Base-by-base conservation (phyloP, 2,888 invertebrate genomes). In the Idaea straminata region DNA sequence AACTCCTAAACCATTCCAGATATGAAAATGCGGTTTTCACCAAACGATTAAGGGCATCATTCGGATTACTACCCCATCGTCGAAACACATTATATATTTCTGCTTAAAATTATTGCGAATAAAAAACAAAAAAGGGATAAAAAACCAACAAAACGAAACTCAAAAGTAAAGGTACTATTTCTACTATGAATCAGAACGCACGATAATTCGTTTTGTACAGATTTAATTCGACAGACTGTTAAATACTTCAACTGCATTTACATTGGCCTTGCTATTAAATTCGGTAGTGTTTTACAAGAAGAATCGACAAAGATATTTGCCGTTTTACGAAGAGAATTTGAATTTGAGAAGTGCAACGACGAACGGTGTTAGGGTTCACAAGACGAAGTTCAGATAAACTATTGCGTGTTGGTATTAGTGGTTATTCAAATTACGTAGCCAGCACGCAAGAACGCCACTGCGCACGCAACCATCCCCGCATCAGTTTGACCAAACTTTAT, bases 171-270 rank as follows among this genome's bases (percentile, higher is more conserved):
- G 36, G 10, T 47, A 47, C 47, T 47, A 47, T 13, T 47, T 47
- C 47, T 47, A 25, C 80, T 77, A 77, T 73, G 80, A 90, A 91
- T 89, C 80, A 91, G 78, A 90, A 90, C 75, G 79, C 89, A 88
- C 86, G 84, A 65, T 88, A 72, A 69, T 84, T 88, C 82, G 79
- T 91, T 91, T 91, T 92, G 91, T 92, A 91, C 91, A 92, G 91
- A 91, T 91, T 92, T 92, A 91, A 91, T 91, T 91, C 86, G 90
- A 90, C 88, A 90, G 90, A 90, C 84, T 89, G 89, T 89, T 88
- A 89, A 86, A 89, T 88, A 90, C 85, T 88, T 89, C 86, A 86
- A 85, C 89, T 86, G 89, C 89, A 86, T 88, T 89, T 89, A 92
- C 91, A 91, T 85, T 83, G 86, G 87, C 87, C 82, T 88, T 84